Evolutionary conservation across 2,888 invertebrate genomes (phyloP).

Genomic region (Gasteruption jaculator): DNA sequence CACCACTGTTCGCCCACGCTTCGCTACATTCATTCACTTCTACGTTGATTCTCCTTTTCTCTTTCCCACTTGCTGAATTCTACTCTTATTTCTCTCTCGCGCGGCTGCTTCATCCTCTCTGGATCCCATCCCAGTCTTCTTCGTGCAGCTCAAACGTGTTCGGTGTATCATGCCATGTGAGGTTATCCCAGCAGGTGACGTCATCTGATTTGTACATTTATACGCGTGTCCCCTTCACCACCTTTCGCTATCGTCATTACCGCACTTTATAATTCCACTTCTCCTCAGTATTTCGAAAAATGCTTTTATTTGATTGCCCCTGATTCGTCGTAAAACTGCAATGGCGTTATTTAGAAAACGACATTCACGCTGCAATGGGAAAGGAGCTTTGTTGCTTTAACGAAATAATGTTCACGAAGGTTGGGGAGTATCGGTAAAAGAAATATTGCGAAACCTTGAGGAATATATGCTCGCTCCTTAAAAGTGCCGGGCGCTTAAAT

Average conservation of each 20-base stretch:
- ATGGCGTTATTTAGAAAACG: too few relatives aligned
- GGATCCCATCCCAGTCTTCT: not conserved
- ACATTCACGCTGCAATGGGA: too few relatives aligned
- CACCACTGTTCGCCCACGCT: slow-evolving; percentile 43
- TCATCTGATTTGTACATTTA: slow-evolving; percentile 31
- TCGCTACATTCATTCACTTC: slow-evolving; percentile 45
- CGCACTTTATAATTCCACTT: slow-evolving; percentile 19
- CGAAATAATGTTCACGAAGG: too few relatives aligned
- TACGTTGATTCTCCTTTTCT: slow-evolving; percentile 25
- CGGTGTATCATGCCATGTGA: slow-evolving; percentile 4
- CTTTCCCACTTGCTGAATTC: slow-evolving; percentile 14
- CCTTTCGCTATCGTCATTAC: slow-evolving; percentile 5
- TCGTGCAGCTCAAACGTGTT: slow-evolving; percentile 1
- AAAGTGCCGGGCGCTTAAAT: too few relatives aligned
- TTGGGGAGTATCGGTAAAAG: too few relatives aligned
- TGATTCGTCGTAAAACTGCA: too few relatives aligned
- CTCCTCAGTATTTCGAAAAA: too few relatives aligned
- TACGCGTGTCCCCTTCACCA: slow-evolving; percentile 16
- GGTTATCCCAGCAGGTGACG: slow-evolving; percentile 31
- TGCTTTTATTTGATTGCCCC: too few relatives aligned
- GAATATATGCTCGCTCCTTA: too few relatives aligned
- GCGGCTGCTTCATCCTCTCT: slow-evolving; percentile 13
- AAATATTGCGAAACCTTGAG: too few relatives aligned
- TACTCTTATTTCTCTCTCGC: slow-evolving; percentile 15
- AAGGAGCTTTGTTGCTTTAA: too few relatives aligned